phyloP scores from a whole-genome alignment of 2,888 invertebrate genomes.

The Clostera curtula region DNA sequence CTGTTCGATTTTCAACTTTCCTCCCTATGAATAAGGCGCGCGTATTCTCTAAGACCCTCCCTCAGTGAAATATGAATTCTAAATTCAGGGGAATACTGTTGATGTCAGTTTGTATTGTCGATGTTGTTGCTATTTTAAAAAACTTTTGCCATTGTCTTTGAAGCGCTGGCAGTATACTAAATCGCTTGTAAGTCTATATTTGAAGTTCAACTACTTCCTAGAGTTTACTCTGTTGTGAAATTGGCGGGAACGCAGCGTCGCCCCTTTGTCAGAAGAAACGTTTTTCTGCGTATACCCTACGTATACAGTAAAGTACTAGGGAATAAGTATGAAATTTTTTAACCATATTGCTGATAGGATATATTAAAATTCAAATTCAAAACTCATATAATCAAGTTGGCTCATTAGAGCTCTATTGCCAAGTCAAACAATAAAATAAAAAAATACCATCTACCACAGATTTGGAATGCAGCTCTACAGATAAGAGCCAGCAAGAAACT shows the following conservation, averaged over 20 bases:
- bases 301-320: too few species aligned
- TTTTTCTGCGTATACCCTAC: too few species aligned
- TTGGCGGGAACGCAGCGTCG: conserved; percentile 11
- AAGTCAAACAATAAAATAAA: too few species aligned
- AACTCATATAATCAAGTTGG: too few species aligned
- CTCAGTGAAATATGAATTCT: conserved; percentile 1
- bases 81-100: rapidly evolving
- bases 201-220: conserved; percentile 21
- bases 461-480: too few species aligned
- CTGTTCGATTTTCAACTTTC: conserved; percentile 18
- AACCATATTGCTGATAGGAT: too few species aligned
- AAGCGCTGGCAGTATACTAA: conserved; percentile 18
- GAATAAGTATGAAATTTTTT: too few species aligned
- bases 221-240: conserved; percentile 16
- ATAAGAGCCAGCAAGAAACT: too few species aligned
- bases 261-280: too few species aligned
- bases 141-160: conserved; percentile 20
- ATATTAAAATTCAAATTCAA: too few species aligned
- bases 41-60: background rate
- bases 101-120: conserved; percentile 1
- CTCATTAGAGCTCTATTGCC: too few species aligned
- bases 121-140: conserved; percentile 14
- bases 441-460: too few species aligned
- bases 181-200: conserved; percentile 22
- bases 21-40: conserved; percentile 12